These are phyloP conservation scores for Tupiocoris notatus DNA, from an alignment of 2,888 invertebrate species.

Conservation along the genomic window DNA sequence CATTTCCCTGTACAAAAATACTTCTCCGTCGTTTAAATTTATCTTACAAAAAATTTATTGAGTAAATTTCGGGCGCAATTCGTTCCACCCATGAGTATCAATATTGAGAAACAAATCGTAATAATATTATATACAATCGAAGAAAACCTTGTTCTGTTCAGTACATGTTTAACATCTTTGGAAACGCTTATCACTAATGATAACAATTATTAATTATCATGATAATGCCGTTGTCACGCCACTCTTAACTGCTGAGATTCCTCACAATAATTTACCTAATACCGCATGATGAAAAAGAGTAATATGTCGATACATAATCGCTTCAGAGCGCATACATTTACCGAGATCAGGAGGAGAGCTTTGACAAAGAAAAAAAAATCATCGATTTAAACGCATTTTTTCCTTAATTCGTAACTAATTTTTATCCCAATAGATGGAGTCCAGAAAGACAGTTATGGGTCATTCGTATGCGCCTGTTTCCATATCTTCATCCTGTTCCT, in stretches of 20 bases:
- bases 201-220: too few relatives aligned
- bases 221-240: too few relatives aligned
- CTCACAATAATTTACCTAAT: background rate
- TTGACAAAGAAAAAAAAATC: background rate
- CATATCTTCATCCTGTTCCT: background rate
- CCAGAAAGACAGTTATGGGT: constrained; percentile 24
- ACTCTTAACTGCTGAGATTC: too few relatives aligned
- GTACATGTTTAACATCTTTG: background rate
- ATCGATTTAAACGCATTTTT: background rate
- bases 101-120: background rate
- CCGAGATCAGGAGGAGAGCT: background rate
- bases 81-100: background rate
- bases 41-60: background rate
- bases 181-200: background rate
- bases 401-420: background rate
- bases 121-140: background rate
- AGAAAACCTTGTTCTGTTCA: background rate
- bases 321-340: background rate
- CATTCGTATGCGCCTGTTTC: constrained; percentile 20
- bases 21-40: background rate
- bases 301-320: background rate
- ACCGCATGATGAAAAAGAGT: background rate
- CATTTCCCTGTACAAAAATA: background rate
- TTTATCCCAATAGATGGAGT: constrained; percentile 16
- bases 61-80: too few relatives aligned